Evolutionary conservation across 2,113 vertebrate genomes (phyloP), one percentile per base, ranked within the genome.

Genomic region (Leucoraja erinaceus): DNA sequence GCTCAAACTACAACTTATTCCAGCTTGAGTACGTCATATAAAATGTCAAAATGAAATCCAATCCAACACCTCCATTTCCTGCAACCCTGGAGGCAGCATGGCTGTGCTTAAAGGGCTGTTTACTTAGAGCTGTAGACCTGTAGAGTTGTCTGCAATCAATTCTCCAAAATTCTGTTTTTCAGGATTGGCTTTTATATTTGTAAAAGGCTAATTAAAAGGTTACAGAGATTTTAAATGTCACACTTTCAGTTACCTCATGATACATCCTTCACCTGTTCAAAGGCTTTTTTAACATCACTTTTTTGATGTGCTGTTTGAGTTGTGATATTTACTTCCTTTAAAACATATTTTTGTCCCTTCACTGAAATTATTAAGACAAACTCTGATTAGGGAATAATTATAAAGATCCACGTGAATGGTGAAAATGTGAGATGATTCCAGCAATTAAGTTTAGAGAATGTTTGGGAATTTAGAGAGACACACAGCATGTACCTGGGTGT

Each of bases 151-250:
- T 38, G 88, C 20, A 90, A 90, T 90, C 86, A 91, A 72, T 91
- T 70, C 88, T 31, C 66, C 16, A 72, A 72, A 91, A 91, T 22
- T 47, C 11, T 91, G 68, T 25, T 91, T 72, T 91, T 38, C 25
- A 16, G 38, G 59, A 72, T 8, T 0, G 25, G 68, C 68, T 72
- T 91, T 91, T 38, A 72, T 91, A 90, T 72, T 74, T 91, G 90
- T 72, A 72, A 74, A 72, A 25, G 90, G 68, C 66, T 91, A 47
- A 33, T 91, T 31, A 72, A 91, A 90, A 91, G 90, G 90, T 91
- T 91, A 91, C 33, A 47, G 20, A 25, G 68, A 66, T 38, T 68
- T 91, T 72, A 91, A 91, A 91, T 91, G 90, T 91, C 90, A 91
- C 33, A 70, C 31, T 91, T 91, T 72, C 63, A 90, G 31, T 90